phyloP scores from a whole-genome alignment of 2,888 invertebrate species.

The Mylabris sibirica region DNA sequence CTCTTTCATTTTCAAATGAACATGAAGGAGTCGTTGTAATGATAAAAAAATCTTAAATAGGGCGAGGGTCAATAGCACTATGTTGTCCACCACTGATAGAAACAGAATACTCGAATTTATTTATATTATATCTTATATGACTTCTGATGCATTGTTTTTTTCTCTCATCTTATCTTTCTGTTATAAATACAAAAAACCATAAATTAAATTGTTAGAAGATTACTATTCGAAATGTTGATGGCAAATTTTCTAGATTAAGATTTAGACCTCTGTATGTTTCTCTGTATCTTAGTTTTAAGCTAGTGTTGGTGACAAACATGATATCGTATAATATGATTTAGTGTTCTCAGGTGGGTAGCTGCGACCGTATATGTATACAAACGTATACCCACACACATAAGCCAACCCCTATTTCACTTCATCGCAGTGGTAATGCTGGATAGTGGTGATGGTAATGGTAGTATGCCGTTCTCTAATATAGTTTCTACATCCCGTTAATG shows the following conservation, averaged over 20 bases:
- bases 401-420: neutral
- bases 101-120: neutral
- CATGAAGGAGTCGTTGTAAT: neutral
- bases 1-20: neutral
- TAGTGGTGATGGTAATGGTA: no score
- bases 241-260: no score
- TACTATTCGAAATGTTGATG: no score
- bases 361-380: neutral
- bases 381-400: no score
- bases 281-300: neutral
- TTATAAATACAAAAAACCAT: no score
- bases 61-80: slow-evolving; percentile 1
- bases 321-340: slow-evolving; percentile 37
- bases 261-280: no score
- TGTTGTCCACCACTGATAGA: neutral
- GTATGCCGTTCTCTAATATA: slow-evolving; percentile 24
- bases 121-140: no score
- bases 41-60: slow-evolving; percentile 6
- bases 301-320: slow-evolving; percentile 16
- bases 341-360: slow-evolving; percentile 37
- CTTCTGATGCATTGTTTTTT: no score
- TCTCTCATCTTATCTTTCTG: no score
- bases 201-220: no score
- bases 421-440: slow-evolving; percentile 4
- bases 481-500: slow-evolving; percentile 38